phyloP scores from a whole-genome alignment of 2,888 invertebrate species.

The Machimus rusticus region DNA sequence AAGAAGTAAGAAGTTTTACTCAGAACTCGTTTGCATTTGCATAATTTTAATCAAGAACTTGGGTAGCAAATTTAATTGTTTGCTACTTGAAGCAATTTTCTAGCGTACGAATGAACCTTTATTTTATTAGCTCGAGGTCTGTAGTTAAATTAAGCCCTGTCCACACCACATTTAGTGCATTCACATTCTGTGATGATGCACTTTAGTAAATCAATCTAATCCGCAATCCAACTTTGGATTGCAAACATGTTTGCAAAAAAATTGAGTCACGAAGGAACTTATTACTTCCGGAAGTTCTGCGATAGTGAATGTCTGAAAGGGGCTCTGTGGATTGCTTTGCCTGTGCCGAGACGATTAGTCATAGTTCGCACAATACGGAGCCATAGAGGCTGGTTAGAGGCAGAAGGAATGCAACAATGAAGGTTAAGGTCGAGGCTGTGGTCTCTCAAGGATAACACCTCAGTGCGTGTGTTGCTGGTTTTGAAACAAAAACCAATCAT shows the following conservation, averaged over 20 bases:
- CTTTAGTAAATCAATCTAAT: background rate
- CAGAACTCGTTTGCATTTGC: background rate
- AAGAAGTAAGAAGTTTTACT: background rate
- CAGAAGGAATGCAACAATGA: background rate
- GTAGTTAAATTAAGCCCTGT: background rate
- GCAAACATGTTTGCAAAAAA: background rate
- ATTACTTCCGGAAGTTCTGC: background rate
- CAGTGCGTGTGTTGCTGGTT: background rate
- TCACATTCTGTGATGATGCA: background rate
- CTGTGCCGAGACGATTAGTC: background rate
- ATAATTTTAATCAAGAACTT: conserved; percentile 1
- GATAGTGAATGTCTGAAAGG: background rate
- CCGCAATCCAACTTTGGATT: background rate
- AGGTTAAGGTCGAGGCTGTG: background rate
- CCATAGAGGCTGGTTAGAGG: background rate
- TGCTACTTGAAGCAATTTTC: background rate
- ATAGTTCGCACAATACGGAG: background rate
- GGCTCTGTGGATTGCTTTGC: background rate
- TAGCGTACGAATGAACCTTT: background rate
- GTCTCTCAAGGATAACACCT: background rate
- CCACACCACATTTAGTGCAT: background rate
- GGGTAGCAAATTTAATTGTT: background rate
- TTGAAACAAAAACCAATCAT: background rate
- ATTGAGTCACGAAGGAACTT: background rate
- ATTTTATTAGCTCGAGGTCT: background rate